phyloP scores from a whole-genome alignment of 2,888 invertebrate species.

The Zootermopsis nevadensis region DNA sequence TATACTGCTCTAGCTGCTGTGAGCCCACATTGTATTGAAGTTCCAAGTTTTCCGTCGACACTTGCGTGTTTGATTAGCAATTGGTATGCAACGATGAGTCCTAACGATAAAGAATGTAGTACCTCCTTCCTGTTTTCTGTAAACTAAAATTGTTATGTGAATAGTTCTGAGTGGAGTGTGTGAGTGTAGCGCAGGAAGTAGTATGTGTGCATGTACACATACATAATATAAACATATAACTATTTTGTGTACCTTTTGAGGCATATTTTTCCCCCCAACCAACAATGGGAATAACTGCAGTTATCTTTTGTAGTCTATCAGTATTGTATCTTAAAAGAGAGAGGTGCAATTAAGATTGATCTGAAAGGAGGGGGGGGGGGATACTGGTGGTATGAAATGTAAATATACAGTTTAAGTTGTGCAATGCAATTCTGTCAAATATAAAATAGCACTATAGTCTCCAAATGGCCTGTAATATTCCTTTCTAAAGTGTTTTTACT shows the following conservation, averaged over 20 bases:
- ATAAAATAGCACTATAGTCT: background rate
- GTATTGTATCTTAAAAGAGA: slow-evolving; percentile 2
- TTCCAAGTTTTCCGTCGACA: slow-evolving; percentile 10
- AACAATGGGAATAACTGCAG: slow-evolving; percentile 24
- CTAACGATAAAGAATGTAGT: background rate
- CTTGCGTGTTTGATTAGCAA: background rate
- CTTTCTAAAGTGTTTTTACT: slow-evolving; percentile 4
- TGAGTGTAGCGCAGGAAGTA: slow-evolving; percentile 16
- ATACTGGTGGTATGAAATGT: slow-evolving; percentile 4
- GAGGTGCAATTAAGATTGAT: background rate
- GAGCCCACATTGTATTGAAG: slow-evolving; percentile 5
- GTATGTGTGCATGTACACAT: slow-evolving; percentile 22
- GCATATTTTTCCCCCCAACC: slow-evolving; percentile 13
- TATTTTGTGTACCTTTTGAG: slow-evolving; percentile 41
- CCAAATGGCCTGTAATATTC: slow-evolving; percentile 41
- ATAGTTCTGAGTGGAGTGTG: slow-evolving; percentile 8
- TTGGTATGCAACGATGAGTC: background rate
- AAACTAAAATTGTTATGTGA: background rate
- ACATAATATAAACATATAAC: slow-evolving; percentile 38
- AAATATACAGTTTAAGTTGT: slow-evolving; percentile 31
- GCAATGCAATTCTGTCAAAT: background rate
- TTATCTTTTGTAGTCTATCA: slow-evolving; percentile 30
- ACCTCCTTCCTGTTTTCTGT: background rate
- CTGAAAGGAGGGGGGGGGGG: background rate
- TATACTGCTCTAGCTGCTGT: background rate